These are phyloP conservation scores for Agrilus planipennis DNA, from an alignment of 1,140 invertebrate genomes.

Conservation along the genomic window DNA sequence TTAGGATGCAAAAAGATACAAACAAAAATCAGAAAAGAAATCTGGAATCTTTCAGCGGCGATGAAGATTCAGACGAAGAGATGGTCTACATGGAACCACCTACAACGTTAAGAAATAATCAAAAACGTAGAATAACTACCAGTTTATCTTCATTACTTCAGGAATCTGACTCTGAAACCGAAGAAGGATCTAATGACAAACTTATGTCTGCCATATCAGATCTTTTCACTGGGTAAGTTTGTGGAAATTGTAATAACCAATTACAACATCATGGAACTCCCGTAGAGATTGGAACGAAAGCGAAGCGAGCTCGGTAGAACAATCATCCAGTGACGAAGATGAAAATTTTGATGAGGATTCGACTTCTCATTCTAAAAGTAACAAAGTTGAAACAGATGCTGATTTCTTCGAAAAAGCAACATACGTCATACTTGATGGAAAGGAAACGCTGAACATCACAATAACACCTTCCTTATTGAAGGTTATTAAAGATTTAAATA, in stretches of 20 bases:
- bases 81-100: slow-evolving; percentile 31
- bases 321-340: slow-evolving; percentile 51
- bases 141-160: slow-evolving; percentile 47
- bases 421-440: slow-evolving; percentile 55
- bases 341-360: slow-evolving; percentile 30
- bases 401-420: slow-evolving; percentile 40
- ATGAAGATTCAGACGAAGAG: slow-evolving; percentile 30
- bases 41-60: slow-evolving; percentile 24
- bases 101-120: slow-evolving; percentile 22
- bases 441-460: slow-evolving; percentile 56
- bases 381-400: slow-evolving; percentile 26
- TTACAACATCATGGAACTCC: not conserved
- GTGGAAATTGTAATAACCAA: slow-evolving; percentile 1
- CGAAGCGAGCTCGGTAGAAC: slow-evolving; percentile 57
- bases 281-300: slow-evolving; percentile 60
- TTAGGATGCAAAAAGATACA: slow-evolving; percentile 12
- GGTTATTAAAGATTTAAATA: slow-evolving; percentile 47
- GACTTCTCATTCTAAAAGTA: too few species aligned
- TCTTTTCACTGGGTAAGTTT: slow-evolving; percentile 51
- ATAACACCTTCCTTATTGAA: slow-evolving; percentile 50
- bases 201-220: slow-evolving; percentile 58
- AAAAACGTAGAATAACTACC: slow-evolving; percentile 26
- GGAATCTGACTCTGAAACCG: slow-evolving; percentile 72
- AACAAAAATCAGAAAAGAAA: slow-evolving; percentile 15
- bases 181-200: slow-evolving; percentile 56